Evolutionary conservation across 2,888 invertebrate genomes (phyloP).

Genomic region (Bombyx huttoni): DNA sequence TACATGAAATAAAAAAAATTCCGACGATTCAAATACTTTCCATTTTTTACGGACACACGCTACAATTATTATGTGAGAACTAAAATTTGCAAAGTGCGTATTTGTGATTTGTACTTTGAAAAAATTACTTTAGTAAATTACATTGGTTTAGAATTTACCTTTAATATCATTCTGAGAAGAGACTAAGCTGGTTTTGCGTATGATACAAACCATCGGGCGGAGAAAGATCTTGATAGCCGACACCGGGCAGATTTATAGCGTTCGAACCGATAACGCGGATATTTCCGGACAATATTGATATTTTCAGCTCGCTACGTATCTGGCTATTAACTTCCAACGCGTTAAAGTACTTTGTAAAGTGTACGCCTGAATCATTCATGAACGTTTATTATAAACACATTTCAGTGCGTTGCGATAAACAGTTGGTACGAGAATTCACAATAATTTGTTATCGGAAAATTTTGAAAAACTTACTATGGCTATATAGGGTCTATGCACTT

Average conservation of each 20-base stretch:
- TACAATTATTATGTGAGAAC: too few species aligned
- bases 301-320: conserved; percentile 40
- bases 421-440: background rate
- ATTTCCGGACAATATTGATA: conserved; percentile 62
- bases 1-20: too few species aligned
- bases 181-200: conserved; percentile 62
- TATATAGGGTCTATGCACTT: background rate
- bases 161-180: conserved; percentile 17
- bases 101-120: too few species aligned
- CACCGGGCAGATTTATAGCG: conserved; percentile 62
- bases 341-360: conserved; percentile 51
- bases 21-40: too few species aligned
- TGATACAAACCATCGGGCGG: conserved; percentile 66
- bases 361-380: conserved; percentile 33
- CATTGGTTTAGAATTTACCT: too few species aligned
- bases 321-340: conserved; percentile 54
- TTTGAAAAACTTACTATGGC: too few species aligned
- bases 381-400: conserved; percentile 3
- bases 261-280: conserved; percentile 42
- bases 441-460: background rate
- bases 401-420: background rate
- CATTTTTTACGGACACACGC: too few species aligned
- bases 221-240: conserved; percentile 63
- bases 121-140: too few species aligned
- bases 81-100: too few species aligned